phyloP scores from a whole-genome alignment of 2,797 vertebrate species.

The Trichosurus vulpecula region DNA sequence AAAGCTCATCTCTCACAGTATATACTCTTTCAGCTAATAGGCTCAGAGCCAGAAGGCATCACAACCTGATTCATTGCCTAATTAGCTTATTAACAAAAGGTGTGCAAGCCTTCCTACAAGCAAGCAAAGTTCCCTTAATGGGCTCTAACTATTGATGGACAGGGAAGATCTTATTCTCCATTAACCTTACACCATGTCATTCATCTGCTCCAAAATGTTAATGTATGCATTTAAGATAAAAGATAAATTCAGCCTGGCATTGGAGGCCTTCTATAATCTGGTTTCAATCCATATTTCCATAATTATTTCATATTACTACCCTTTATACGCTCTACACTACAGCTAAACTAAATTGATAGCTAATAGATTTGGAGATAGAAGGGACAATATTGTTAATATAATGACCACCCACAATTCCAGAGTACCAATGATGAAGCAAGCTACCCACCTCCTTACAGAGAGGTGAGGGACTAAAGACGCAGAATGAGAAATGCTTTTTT shows the following conservation, averaged over 20 bases:
- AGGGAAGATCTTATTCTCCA: too few species aligned
- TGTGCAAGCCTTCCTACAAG: too few species aligned
- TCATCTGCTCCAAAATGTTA: neutral
- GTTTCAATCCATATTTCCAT: neutral
- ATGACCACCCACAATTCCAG: neutral
- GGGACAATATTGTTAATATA: neutral
- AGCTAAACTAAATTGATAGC: neutral
- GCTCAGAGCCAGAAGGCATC: too few species aligned
- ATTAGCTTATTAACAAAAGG: too few species aligned
- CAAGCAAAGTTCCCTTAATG: too few species aligned
- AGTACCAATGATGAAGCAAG: neutral
- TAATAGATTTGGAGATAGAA: neutral
- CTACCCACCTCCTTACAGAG: neutral
- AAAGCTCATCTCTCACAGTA: too few species aligned
- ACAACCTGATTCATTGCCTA: too few species aligned
- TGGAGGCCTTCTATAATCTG: neutral
- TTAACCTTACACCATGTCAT: too few species aligned
- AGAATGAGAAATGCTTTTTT: neutral
- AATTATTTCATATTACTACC: neutral
- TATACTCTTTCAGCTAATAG: too few species aligned
- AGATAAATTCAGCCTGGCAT: neutral
- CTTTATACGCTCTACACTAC: neutral
- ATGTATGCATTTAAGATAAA: neutral
- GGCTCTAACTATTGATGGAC: too few species aligned
- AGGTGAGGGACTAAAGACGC: neutral